Evolutionary conservation across 2,888 invertebrate species (phyloP), one percentile per base, ranked within the genome.

Genomic region (Endotricha flammealis): DNA sequence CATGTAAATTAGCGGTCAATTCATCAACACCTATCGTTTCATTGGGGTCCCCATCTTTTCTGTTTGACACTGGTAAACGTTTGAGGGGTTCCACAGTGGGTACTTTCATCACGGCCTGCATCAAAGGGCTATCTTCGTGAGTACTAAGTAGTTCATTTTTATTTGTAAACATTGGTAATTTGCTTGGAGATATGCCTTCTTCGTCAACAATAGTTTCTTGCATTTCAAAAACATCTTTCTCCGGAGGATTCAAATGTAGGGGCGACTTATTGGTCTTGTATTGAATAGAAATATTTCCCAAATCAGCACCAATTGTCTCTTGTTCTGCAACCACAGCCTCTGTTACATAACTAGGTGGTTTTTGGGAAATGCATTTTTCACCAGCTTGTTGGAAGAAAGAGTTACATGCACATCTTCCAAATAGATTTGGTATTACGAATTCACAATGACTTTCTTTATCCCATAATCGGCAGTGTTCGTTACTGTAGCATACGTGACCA

Each of bases 401-500:
- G 51, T 92, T 91, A 67, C 96, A 96, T 42, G 93, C 91, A 61
- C 96, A 97, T 60, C 95, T 90, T 30, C 96, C 96, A 65, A 96
- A 95, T 7, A 96, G 89, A 70, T 95, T 94, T 14, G 95, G 95
- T 51, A 97, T 95, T 33, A 95, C 89, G 69, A 94, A 96, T 73
- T 95, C 95, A 62, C 96, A 97, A 62, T 95, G 93, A 46, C 94
- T 94, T 64, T 93, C 91, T 44, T 89, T 89, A 55, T 94, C 94
- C 90, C 93, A 94, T 60, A 96, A 89, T 42, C 92, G 91, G 69
- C 96, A 97, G 71, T 96, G 96, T 42, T 93, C 92, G 70, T 96
- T 94, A 64, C 94, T 95, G 79, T 96, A 95, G 72, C 96, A 97
- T 23, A 95, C 94, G 54, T 95, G 93, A 38, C 95, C 94, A 17